Base-by-base conservation (phyloP, 2,113 vertebrate genomes). In the Probosciger aterrimus region DNA sequence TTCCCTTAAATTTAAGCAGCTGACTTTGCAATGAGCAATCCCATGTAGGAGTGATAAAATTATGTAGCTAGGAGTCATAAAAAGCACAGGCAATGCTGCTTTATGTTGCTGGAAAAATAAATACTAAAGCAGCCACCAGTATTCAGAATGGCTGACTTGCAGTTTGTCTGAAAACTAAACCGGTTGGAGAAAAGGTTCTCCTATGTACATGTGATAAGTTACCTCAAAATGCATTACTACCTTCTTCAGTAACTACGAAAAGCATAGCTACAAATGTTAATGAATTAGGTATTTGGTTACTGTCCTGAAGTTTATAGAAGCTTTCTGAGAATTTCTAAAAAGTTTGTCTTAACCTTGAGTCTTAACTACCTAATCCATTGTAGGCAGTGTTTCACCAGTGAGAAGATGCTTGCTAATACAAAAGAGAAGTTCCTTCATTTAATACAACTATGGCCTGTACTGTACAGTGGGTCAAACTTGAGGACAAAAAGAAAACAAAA, bases 191-290 rank as follows among this genome's bases (percentile, higher is more conserved):
- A 50, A 30, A 6, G 6, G 3, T 78, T 89, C 14, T 74, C 11
- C 1, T 30, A 5, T 33, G 6, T 68, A 20, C 14, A 3, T 57
- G 6, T 31, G 23, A 2, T 33, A 4, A 6, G 3, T 39, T 62
- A 31, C 15, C 7, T 65, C 31, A 67, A 49, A 90, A 63, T 43
- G 9, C 7, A 20, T 55, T 49, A 5, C 7, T 68, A 0, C 2
- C 14, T 22, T 67, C 31, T 39, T 65, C 14, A 39, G 5, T 80
- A 43, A 59, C 31, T 73, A 4, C 10, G 11, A 57, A 50, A 60
- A 73, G 30, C 18, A 31, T 24, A 82, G 15, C 14, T 62, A 14
- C 9, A 15, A 5, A n/a, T 33, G 7, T 68, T 78, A 5, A 7
- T 69, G 28, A 88, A 57, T 28, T 28, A 30, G 1, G 3, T 18